Evolutionary conservation across 1,140 invertebrate species (phyloP).

Genomic region (Rhyacophila brunnea): DNA sequence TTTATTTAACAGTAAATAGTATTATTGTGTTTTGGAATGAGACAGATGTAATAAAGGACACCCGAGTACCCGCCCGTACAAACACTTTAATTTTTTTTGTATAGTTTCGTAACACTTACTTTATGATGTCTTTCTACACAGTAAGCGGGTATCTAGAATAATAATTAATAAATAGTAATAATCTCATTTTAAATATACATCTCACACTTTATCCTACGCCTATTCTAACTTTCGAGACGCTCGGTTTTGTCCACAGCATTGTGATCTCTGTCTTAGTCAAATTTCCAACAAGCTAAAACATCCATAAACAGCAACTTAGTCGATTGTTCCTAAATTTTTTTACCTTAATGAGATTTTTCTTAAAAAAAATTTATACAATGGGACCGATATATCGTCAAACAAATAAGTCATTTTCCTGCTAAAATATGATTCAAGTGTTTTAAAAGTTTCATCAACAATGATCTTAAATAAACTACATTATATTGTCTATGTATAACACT

Average conservation of each 20-base stretch:
- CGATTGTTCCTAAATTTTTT: too few relatives aligned
- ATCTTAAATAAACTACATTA: too few relatives aligned
- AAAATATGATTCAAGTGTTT: too few relatives aligned
- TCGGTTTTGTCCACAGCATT: constrained; percentile 1
- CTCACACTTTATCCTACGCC: constrained; percentile 25
- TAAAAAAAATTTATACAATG: too few relatives aligned
- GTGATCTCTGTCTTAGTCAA: constrained; percentile 16
- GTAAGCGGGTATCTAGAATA: constrained; percentile 23
- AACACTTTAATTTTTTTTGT: too few relatives aligned
- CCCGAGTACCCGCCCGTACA: neutral
- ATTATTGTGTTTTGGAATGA: constrained; percentile 4
- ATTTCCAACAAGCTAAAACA: constrained; percentile 23
- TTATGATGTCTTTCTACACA: constrained; percentile 9
- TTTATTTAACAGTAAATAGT: constrained; percentile 5
- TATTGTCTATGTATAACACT: too few relatives aligned
- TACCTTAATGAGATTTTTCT: too few relatives aligned
- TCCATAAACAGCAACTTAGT: constrained; percentile 11
- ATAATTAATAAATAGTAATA: constrained; percentile 20
- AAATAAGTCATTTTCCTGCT: too few relatives aligned
- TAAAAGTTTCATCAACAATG: too few relatives aligned
- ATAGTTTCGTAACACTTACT: constrained; percentile 1
- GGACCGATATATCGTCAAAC: too few relatives aligned
- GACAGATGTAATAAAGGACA: constrained; percentile 8
- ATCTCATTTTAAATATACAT: constrained; percentile 31
- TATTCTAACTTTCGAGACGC: constrained; percentile 13